Base-by-base conservation (phyloP, 2,888 invertebrate species). In the Schizotus pectinicornis region DNA sequence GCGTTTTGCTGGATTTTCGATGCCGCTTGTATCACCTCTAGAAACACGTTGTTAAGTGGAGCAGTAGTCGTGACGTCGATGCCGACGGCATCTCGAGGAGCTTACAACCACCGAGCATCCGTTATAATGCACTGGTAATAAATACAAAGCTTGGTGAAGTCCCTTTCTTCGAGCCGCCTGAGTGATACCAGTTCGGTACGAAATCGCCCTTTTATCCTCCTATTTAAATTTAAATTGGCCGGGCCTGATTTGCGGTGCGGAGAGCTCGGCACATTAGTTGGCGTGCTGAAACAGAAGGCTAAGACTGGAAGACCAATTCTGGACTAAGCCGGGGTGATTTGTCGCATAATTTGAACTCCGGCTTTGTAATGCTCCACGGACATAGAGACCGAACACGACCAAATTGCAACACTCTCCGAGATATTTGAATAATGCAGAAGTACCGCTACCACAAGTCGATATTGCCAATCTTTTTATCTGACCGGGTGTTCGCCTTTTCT, bases 171-270 rank as follows among this genome's bases (percentile, higher is more conserved):
- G 8, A 12, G 39, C 31, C 39, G 22, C 22, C 22, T 22, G 22
- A 22, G 3, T 22, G 22, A 22, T 22, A 22, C 3, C 22, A 22
- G 22, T 22, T 22, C 3, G 46, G 51, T 50, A 46, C 55, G 55
- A 52, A 58, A 60, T 60, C 61, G 59, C 39, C 50, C 56, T 61
- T 46, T 64, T 56, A 64, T 64, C 61, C 61, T 53, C 52, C 48
- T 63, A 67, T 67, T 65, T 67, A 66, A 67, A 67, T 67, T 63
- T 66, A 67, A 64, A 67, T 67, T 65, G 64, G 63, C 45, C 49
- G 48, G 55, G 55, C 61, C 56, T 59, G 64, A 62, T 61, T 63
- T 58, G 61, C 56, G 52, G 55, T 53, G 31, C 41, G 37, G 41
- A 12, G 14, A 35, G 52, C 14, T 45, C 46, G 51, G 34, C 50